These are phyloP conservation scores for Xenentodon cancila DNA, from an alignment of 2,797 vertebrate genomes.

Conservation along the genomic window DNA sequence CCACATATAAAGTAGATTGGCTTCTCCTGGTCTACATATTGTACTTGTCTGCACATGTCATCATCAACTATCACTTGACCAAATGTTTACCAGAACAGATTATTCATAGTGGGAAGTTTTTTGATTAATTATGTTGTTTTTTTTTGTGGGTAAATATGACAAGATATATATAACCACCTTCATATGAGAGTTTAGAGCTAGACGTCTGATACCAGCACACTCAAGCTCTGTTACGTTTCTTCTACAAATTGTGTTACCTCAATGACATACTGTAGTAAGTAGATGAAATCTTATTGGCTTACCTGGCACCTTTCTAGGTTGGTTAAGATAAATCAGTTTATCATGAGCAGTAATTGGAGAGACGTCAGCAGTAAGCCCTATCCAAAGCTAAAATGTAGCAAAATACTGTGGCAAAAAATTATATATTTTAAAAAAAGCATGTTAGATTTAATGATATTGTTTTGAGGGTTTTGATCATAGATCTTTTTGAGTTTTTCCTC, in stretches of 20 bases:
- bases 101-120: background rate
- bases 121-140: background rate
- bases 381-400: conserved; percentile 3
- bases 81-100: background rate
- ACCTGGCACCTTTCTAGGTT: conserved; percentile 41
- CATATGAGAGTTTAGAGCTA: background rate
- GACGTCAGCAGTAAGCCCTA: conserved; percentile 5
- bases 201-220: conserved; percentile 3
- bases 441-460: background rate
- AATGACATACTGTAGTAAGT: conserved; percentile 31
- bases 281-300: conserved; percentile 68
- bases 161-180: background rate
- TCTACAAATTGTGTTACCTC: conserved; percentile 33
- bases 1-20: background rate
- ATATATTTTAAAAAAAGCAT: background rate
- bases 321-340: conserved; percentile 33
- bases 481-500: too few species aligned
- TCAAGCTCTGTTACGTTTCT: background rate
- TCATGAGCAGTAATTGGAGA: conserved; percentile 29
- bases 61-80: background rate
- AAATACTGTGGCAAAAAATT: background rate
- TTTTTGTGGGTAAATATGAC: background rate
- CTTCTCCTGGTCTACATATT: background rate
- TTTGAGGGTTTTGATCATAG: too few species aligned
- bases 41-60: background rate